A percentile compares a stretch with the other conserved stretches of the same genome.
phyloP scores from a whole-genome alignment of 2,888 invertebrate species.

The Cloeon dipterum region DNA sequence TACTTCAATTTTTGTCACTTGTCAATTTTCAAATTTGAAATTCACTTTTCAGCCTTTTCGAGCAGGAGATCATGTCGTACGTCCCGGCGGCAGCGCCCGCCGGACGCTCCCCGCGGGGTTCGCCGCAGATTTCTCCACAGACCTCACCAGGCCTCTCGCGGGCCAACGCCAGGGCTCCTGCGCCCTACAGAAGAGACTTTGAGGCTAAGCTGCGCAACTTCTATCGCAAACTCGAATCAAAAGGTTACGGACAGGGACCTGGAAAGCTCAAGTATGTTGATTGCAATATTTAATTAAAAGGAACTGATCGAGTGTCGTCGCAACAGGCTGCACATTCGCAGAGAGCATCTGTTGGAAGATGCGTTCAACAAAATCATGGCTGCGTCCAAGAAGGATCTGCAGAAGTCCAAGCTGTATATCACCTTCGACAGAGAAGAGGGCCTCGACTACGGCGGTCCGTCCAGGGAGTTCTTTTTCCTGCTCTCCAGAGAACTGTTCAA shows the following conservation, averaged over 20 bases:
- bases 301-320: constrained; percentile 5
- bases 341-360: constrained; percentile 85
- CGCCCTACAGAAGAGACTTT: constrained; percentile 80
- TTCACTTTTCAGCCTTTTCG: constrained; percentile 68
- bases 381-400: constrained; percentile 82
- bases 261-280: constrained; percentile 79
- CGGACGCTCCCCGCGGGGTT: constrained; percentile 27
- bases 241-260: constrained; percentile 93
- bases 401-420: constrained; percentile 85
- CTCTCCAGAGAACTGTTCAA: constrained; percentile 93
- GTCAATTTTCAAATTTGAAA: no score
- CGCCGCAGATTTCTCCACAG: constrained; percentile 43
- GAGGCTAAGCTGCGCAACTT: constrained; percentile 87
- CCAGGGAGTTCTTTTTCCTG: constrained; percentile 92
- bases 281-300: no score
- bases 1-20: no score
- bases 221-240: constrained; percentile 83
- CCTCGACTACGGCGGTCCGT: constrained; percentile 93
- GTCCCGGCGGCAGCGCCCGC: constrained; percentile 38
- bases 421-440: constrained; percentile 91
- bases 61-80: constrained; percentile 96
- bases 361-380: constrained; percentile 94
- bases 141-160: constrained; percentile 54
- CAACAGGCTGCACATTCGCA: constrained; percentile 65
- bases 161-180: constrained; percentile 57